A percentile compares a stretch with the other conserved stretches of the same genome.
phyloP scores from a whole-genome alignment of 2,888 invertebrate genomes.

The Allophyes oxyacanthae region DNA sequence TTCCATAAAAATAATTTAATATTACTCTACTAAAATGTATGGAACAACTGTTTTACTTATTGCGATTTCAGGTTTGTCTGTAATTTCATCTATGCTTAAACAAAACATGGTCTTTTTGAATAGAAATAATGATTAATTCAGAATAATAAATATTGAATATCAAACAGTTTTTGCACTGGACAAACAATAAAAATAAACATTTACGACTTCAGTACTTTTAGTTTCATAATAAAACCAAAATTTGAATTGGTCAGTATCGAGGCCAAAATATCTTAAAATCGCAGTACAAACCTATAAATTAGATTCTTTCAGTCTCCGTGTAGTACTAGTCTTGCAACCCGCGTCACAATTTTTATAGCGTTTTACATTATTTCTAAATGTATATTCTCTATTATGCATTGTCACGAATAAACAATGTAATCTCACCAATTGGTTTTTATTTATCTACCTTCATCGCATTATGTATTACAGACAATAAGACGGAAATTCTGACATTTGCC shows the following conservation, averaged over 20 bases:
- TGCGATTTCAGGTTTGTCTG: too few species aligned
- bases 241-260: constrained; percentile 48
- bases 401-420: constrained; percentile 87
- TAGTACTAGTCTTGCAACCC: constrained; percentile 71
- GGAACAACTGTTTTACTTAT: too few species aligned
- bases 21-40: too few species aligned
- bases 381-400: constrained; percentile 84
- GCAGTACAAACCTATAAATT: constrained; percentile 59
- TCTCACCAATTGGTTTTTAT: constrained; percentile 66
- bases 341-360: constrained; percentile 76
- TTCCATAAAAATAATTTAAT: too few species aligned
- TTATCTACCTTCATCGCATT: constrained; percentile 2
- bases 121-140: too few species aligned
- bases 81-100: too few species aligned
- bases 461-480: neutral
- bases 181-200: too few species aligned
- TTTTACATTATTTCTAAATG: constrained; percentile 75
- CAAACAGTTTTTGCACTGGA: too few species aligned
- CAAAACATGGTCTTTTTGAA: too few species aligned
- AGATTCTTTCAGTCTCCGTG: constrained; percentile 48
- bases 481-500: too few species aligned
- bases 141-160: too few species aligned
- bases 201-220: constrained; percentile 20
- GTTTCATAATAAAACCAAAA: constrained; percentile 17
- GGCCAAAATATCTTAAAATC: constrained; percentile 48